Conservation (phyloP, 2,888 invertebrate species). For the Teinopalpus imperialis region DNA sequence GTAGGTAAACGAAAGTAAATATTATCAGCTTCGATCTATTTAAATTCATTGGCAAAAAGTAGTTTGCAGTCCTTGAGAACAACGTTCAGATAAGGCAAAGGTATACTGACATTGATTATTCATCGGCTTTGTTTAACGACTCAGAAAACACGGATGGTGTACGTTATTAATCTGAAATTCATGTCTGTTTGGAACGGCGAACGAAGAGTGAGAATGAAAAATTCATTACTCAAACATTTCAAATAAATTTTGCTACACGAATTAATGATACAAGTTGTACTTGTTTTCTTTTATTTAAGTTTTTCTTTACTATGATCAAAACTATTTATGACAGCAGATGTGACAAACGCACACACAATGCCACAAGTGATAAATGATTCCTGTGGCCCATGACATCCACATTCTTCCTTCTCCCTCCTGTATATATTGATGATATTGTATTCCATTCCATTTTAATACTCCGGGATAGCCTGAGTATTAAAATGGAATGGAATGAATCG, state of each 20-base stretch:
- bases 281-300: neutral
- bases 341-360: too few species aligned
- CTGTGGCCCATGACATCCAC: too few species aligned
- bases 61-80: neutral
- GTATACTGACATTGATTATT: slow-evolving; percentile 46
- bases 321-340: too few species aligned
- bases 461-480: too few species aligned
- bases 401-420: too few species aligned
- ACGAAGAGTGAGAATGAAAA: slow-evolving; percentile 24
- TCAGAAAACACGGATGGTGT: slow-evolving; percentile 46
- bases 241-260: slow-evolving; percentile 11
- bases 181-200: slow-evolving; percentile 44
- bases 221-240: slow-evolving; percentile 20
- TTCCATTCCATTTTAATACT: too few species aligned
- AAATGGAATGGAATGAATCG: too few species aligned
- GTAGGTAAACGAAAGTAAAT: too few species aligned
- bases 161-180: slow-evolving; percentile 50
- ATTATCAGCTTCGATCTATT: too few species aligned
- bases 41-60: neutral
- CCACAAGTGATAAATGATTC: too few species aligned
- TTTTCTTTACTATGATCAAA: neutral
- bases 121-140: slow-evolving; percentile 57
- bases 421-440: too few species aligned
- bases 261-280: slow-evolving; percentile 4
- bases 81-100: slow-evolving; percentile 23